A percentile compares a stretch with the other conserved stretches of the same genome.
These are phyloP conservation scores for Taphrorychus bicolor DNA, from an alignment of 2,888 invertebrate species.

Conservation along the genomic window DNA sequence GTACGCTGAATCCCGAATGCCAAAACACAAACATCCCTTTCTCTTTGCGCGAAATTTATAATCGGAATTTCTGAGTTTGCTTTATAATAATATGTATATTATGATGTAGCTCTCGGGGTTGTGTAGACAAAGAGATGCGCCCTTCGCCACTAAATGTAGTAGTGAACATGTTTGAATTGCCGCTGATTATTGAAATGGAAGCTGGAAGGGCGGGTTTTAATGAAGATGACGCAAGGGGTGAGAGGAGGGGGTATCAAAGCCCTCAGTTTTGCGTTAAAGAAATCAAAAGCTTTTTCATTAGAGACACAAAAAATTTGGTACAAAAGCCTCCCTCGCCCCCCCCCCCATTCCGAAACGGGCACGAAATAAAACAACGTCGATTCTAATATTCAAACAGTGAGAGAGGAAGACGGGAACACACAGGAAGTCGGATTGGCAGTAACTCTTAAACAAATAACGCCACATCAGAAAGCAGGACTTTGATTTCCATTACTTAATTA, in stretches of 20 bases:
- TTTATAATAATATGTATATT: slow-evolving; percentile 38
- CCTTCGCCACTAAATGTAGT: slow-evolving; percentile 29
- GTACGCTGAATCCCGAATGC: slow-evolving; percentile 37
- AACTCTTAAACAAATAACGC: slow-evolving; percentile 58
- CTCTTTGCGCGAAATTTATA: slow-evolving; percentile 40
- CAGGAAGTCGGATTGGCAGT: slow-evolving; percentile 43
- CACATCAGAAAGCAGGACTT: slow-evolving; percentile 59
- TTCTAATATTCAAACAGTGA: slow-evolving; percentile 41
- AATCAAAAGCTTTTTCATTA: slow-evolving; percentile 30
- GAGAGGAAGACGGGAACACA: slow-evolving; percentile 10
- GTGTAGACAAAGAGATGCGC: slow-evolving; percentile 16
- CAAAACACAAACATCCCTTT: slow-evolving; percentile 39
- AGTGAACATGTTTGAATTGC: slow-evolving; percentile 33
- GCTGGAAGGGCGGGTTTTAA: not conserved
- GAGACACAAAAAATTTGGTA: slow-evolving; percentile 27
- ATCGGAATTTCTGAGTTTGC: slow-evolving; percentile 42
- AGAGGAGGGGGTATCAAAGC: not conserved
- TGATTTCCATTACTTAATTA: slow-evolving; percentile 62
- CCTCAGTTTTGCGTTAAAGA: not conserved
- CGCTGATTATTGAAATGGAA: slow-evolving; percentile 1
- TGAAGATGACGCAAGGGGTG: not conserved
- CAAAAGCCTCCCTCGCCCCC: slow-evolving; percentile 21
- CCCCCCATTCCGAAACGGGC: slow-evolving; percentile 10
- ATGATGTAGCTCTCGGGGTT: slow-evolving; percentile 24
- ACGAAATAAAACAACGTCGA: slow-evolving; percentile 37